These are phyloP conservation scores for Acomys russatus DNA, from an alignment of 2,797 vertebrate genomes.

Conservation along the genomic window DNA sequence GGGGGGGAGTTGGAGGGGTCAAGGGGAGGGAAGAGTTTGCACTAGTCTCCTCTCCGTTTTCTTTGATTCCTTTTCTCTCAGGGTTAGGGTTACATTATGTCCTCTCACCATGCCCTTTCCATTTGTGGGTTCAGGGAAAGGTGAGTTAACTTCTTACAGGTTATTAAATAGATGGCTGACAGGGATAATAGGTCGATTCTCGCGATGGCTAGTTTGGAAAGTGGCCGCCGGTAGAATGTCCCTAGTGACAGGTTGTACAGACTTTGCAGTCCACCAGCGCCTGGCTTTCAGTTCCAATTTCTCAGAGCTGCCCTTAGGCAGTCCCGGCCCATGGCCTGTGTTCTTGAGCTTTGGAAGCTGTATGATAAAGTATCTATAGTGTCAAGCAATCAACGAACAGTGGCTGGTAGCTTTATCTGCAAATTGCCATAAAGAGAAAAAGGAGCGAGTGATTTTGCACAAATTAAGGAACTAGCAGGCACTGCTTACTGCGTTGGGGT, in stretches of 20 bases:
- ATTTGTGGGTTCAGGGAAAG: neutral
- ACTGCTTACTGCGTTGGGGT: neutral
- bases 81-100: too few species aligned
- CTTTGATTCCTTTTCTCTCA: neutral
- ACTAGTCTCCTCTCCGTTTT: rapidly evolving
- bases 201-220: neutral
- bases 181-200: neutral
- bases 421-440: neutral
- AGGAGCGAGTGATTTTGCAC: neutral
- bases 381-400: neutral
- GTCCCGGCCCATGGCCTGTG: neutral
- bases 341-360: neutral
- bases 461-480: neutral
- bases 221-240: neutral
- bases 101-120: neutral
- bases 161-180: neutral
- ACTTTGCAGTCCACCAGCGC: neutral
- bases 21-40: too few species aligned
- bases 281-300: neutral
- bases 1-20: too few species aligned
- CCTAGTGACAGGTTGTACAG: neutral
- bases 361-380: neutral
- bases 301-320: neutral
- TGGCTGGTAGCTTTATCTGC: neutral
- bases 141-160: neutral